Conservation (phyloP, 2,888 invertebrate genomes). For the Aspidiotus destructor region DNA sequence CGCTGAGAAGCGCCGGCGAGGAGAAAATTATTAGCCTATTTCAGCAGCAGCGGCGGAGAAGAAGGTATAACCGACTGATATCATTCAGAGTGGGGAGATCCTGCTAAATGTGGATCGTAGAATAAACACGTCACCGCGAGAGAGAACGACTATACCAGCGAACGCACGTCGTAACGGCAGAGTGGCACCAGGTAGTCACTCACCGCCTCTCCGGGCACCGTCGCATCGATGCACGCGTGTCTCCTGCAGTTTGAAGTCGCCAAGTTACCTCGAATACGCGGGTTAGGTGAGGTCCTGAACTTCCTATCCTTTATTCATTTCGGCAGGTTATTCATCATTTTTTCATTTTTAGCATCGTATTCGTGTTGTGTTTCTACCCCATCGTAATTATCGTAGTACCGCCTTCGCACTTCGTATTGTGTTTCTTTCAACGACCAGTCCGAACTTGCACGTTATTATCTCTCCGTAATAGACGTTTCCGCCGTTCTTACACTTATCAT, state of each 20-base stretch:
- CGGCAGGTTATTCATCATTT: background rate
- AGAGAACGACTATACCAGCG: too few species aligned
- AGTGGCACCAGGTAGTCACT: constrained; percentile 24
- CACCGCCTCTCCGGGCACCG: background rate
- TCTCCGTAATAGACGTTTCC: too few species aligned
- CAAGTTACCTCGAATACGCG: too few species aligned
- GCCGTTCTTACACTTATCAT: too few species aligned
- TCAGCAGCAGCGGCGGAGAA: constrained; percentile 1
- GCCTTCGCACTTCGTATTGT: too few species aligned
- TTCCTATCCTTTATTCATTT: constrained; percentile 5
- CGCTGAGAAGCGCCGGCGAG: constrained; percentile 28
- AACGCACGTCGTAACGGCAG: constrained; percentile 1
- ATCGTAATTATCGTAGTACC: constrained; percentile 1
- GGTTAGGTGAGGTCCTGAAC: background rate
- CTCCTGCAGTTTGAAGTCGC: background rate
- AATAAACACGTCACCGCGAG: too few species aligned
- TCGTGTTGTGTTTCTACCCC: constrained; percentile 12
- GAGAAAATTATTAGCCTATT: constrained; percentile 17
- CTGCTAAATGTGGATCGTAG: too few species aligned
- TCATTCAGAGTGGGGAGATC: too few species aligned
- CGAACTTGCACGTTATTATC: too few species aligned
- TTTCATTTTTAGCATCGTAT: background rate
- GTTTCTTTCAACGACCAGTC: too few species aligned
- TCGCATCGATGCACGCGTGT: constrained; percentile 24
- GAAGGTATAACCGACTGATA: constrained; percentile 20